Conservation (phyloP, 2,113 vertebrate genomes). For the Proterorhinus semilunaris region DNA sequence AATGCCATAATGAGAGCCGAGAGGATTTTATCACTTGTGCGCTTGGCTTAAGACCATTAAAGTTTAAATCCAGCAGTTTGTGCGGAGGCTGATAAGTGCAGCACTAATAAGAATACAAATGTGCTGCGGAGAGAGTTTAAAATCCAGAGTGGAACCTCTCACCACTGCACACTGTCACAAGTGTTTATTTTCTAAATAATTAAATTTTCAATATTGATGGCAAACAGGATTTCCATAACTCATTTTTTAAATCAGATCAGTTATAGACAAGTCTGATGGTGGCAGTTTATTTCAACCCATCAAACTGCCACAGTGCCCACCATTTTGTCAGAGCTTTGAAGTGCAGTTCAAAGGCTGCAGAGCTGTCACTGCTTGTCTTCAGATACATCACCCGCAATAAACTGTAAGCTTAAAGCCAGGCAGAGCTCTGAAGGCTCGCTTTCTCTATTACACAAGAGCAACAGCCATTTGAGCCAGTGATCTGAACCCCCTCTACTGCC, state of each 20-base stretch:
- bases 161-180: neutral
- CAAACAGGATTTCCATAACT: conserved; percentile 24
- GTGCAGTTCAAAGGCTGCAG: conserved; percentile 53
- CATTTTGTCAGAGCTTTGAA: conserved; percentile 57
- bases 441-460: conserved; percentile 41
- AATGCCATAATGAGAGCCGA: conserved; percentile 25
- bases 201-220: conserved; percentile 17
- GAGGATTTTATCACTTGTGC: conserved; percentile 25
- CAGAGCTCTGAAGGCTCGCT: conserved; percentile 32
- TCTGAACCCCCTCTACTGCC: neutral
- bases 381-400: conserved; percentile 53
- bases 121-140: conserved; percentile 4
- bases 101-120: conserved; percentile 39
- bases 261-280: conserved; percentile 26
- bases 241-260: conserved; percentile 32
- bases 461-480: conserved; percentile 25
- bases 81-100: conserved; percentile 45
- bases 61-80: conserved; percentile 37
- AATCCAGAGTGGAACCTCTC: conserved; percentile 34
- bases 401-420: conserved; percentile 34
- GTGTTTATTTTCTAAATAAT: conserved; percentile 20
- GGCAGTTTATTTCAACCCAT: conserved; percentile 40
- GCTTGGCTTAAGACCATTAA: conserved; percentile 37
- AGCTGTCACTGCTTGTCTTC: conserved; percentile 59
- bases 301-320: conserved; percentile 42